Percentiles rank a stretch among this genome's conserved stretches.
Evolutionary conservation across 1,140 invertebrate genomes (phyloP).

Genomic region (Palaemon carinicauda): DNA sequence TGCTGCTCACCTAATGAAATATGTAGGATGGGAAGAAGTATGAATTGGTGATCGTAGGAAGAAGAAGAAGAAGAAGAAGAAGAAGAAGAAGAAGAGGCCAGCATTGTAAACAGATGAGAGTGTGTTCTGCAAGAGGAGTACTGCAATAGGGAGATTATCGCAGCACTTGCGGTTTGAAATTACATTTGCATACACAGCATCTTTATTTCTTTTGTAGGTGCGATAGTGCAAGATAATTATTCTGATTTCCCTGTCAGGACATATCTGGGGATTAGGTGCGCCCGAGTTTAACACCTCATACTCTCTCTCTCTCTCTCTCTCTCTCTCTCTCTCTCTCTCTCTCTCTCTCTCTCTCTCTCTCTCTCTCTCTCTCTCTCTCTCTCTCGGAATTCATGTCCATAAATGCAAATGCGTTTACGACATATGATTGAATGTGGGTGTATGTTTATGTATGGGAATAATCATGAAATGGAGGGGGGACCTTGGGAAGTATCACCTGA

Average conservation of each 20-base stretch:
- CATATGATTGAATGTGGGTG: too few species aligned
- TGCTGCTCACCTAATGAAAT: too few species aligned
- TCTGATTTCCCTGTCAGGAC: conserved; percentile 8
- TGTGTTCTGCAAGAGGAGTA: not conserved
- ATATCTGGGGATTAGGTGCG: not conserved
- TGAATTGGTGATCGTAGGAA: too few species aligned
- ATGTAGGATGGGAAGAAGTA: too few species aligned
- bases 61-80: too few species aligned
- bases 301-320: not conserved
- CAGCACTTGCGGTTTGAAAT: not conserved
- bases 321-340: not conserved
- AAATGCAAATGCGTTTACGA: too few species aligned
- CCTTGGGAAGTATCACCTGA: too few species aligned
- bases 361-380: not conserved
- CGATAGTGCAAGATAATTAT: conserved; percentile 10
- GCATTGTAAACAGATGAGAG: too few species aligned
- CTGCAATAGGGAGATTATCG: not conserved
- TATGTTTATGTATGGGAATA: too few species aligned
- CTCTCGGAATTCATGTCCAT: too few species aligned
- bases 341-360: not conserved
- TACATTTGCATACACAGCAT: conserved; percentile 6
- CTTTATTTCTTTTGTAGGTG: conserved; percentile 3
- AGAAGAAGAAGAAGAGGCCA: too few species aligned
- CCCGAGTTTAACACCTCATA: not conserved
- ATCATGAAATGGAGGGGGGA: too few species aligned